Conservation (phyloP, 1,140 invertebrate genomes). For the Linepithema humile region DNA sequence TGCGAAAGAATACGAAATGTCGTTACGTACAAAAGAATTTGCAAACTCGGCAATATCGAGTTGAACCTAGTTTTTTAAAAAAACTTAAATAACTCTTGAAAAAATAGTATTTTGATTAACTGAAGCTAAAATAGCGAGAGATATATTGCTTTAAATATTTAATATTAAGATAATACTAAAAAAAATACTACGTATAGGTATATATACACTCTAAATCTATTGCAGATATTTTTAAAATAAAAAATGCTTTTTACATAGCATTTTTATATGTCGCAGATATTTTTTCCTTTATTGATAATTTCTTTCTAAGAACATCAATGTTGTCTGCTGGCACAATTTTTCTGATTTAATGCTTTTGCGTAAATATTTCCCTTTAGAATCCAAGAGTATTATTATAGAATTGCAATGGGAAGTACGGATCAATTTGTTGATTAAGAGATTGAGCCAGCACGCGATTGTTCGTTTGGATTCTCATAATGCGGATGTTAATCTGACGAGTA, state of each 20-base stretch:
- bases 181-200: too few relatives aligned
- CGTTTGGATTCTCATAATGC: slow-evolving; percentile 85
- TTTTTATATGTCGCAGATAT: background rate
- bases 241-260: background rate
- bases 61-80: slow-evolving; percentile 18
- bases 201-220: background rate
- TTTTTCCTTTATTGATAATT: background rate
- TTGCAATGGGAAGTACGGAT: slow-evolving; percentile 46
- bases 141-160: background rate
- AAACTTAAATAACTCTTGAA: background rate
- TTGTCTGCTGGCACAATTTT: background rate
- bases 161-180: background rate
- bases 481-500: slow-evolving; percentile 86
- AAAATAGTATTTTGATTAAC: background rate
- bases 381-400: slow-evolving; percentile 71
- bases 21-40: slow-evolving; percentile 44
- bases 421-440: slow-evolving; percentile 35
- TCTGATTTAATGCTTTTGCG: background rate
- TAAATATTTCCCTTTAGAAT: slow-evolving; percentile 21
- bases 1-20: slow-evolving; percentile 29
- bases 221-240: background rate
- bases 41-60: slow-evolving; percentile 27
- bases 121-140: too few relatives aligned
- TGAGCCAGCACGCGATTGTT: slow-evolving; percentile 14
- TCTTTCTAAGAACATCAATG: background rate